These are phyloP conservation scores for Hypotaenidia okinawae DNA, from an alignment of 2,797 vertebrate species.

Conservation along the genomic window DNA sequence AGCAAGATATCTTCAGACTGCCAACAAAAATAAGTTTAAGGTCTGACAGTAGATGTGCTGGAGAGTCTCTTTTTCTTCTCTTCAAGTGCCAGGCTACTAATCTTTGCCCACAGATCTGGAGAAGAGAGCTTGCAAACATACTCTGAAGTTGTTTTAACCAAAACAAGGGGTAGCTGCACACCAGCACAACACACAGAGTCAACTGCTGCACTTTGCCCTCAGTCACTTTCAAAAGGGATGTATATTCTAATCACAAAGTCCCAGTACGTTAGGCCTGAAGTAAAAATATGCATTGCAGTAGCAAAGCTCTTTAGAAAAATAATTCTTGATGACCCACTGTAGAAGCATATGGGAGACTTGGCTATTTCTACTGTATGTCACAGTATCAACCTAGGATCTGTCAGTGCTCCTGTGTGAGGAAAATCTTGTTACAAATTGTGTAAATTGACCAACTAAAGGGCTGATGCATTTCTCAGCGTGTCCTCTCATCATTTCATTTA, in stretches of 20 bases:
- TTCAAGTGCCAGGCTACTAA: not conserved
- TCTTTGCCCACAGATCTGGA: not conserved
- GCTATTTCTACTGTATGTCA: not conserved
- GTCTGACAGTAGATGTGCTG: not conserved
- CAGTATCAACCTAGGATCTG: not conserved
- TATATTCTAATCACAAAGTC: not conserved
- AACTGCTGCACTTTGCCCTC: not conserved
- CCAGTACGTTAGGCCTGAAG: not conserved
- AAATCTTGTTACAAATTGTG: not conserved
- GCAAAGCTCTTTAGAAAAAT: not conserved
- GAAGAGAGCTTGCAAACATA: not conserved
- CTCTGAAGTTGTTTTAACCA: not conserved
- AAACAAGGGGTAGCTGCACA: not conserved
- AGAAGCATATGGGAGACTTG: not conserved
- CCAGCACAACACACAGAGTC: not conserved
- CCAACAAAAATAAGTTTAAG: not conserved
- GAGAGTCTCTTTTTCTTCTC: not conserved
- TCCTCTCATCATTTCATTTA: not conserved
- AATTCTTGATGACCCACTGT: not conserved
- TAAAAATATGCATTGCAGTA: not conserved
- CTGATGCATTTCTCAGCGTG: not conserved
- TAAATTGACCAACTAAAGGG: not conserved
- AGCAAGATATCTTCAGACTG: not conserved
- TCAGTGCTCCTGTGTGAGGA: not conserved
- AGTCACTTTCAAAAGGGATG: not conserved